Percentiles rank a stretch among this genome's conserved stretches.
phyloP scores from a whole-genome alignment of 2,797 vertebrate genomes.

The Sebastes iracundus region DNA sequence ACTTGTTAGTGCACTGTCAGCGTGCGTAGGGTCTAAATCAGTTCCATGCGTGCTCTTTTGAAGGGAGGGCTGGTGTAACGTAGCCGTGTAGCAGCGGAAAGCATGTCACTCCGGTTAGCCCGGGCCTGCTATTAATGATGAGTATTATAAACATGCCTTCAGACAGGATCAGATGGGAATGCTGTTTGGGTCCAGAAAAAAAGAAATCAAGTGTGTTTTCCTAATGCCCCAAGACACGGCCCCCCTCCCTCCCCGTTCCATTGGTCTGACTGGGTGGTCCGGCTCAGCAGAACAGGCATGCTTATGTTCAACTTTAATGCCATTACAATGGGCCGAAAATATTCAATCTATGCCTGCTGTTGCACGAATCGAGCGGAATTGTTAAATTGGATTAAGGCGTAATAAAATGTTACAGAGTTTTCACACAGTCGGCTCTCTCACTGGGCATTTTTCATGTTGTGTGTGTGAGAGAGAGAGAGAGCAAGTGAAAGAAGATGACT shows the following conservation, averaged over 20 bases:
- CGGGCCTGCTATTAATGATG: conserved; percentile 84
- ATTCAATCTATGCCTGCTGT: conserved; percentile 73
- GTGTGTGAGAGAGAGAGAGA: not conserved
- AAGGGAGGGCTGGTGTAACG: conserved; percentile 48
- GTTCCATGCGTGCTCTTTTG: conserved; percentile 68
- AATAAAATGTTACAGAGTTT: conserved; percentile 75
- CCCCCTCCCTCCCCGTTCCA: conserved; percentile 64
- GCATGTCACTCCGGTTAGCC: conserved; percentile 76
- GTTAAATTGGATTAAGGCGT: conserved; percentile 79
- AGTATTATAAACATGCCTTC: conserved; percentile 84
- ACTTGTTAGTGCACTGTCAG: conserved; percentile 73
- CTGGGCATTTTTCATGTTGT: not conserved
- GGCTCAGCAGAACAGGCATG: conserved; percentile 70
- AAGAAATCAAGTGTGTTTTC: conserved; percentile 82
- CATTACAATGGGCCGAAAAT: conserved; percentile 78
- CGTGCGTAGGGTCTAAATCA: conserved; percentile 69
- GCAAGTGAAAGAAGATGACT: conserved; percentile 32
- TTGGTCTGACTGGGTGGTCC: conserved; percentile 83
- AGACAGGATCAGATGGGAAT: conserved; percentile 84
- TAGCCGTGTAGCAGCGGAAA: conserved; percentile 65
- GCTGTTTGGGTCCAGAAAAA: conserved; percentile 81
- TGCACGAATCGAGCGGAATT: conserved; percentile 63
- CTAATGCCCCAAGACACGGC: conserved; percentile 80
- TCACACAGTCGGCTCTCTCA: conserved; percentile 56
- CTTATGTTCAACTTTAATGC: conserved; percentile 82